phyloP scores from a whole-genome alignment of 2,888 invertebrate genomes.

The Andrena hattorfiana region DNA sequence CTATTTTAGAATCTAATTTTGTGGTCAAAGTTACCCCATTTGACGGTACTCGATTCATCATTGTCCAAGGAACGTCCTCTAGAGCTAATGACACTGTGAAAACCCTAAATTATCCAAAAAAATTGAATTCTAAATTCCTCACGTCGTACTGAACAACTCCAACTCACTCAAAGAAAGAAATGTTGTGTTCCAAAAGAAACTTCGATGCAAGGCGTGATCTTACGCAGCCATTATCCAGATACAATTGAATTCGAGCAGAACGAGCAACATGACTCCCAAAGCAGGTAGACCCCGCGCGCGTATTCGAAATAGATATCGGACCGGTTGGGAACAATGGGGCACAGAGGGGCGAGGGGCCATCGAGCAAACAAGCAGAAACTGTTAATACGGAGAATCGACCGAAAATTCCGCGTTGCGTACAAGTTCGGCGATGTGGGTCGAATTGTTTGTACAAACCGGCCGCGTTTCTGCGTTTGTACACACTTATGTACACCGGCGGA shows the following conservation, averaged over 20 bases:
- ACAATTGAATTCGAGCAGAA: background rate
- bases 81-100: background rate
- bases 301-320: conserved; percentile 50
- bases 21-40: too few relatives aligned
- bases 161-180: too few relatives aligned
- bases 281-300: conserved; percentile 22
- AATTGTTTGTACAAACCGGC: conserved; percentile 82
- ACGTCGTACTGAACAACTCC: too few relatives aligned
- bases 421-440: conserved; percentile 73
- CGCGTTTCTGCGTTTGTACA: conserved; percentile 76
- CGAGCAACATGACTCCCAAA: background rate
- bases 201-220: background rate
- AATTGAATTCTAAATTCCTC: background rate
- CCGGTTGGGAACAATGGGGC: conserved; percentile 35
- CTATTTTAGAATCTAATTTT: too few relatives aligned
- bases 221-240: background rate
- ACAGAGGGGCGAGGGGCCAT: conserved; percentile 10
- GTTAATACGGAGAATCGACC: conserved; percentile 73
- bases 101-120: background rate
- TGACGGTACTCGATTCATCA: background rate
- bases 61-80: background rate
- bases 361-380: conserved; percentile 74
- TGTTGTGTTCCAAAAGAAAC: background rate
- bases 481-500: conserved; percentile 67
- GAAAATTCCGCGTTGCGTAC: conserved; percentile 71